Conservation (phyloP, 2,797 vertebrate species). For the Alosa sapidissima region DNA sequence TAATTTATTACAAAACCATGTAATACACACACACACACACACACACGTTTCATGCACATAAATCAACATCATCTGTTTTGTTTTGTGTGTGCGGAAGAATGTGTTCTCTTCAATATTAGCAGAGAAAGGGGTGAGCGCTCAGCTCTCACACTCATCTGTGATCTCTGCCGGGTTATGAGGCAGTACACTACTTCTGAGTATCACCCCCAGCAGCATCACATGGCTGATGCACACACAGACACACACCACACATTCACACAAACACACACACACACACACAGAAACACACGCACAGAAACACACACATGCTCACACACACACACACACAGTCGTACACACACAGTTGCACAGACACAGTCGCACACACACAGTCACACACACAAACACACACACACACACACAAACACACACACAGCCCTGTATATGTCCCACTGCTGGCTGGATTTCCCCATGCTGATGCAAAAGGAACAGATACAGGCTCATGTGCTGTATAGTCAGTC, state of each 20-base stretch:
- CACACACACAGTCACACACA: constrained; percentile 45
- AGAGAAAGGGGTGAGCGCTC: too few species aligned
- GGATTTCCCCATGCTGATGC: neutral
- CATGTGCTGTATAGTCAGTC: constrained; percentile 1
- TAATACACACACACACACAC: too few species aligned
- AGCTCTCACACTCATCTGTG: neutral
- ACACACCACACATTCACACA: neutral
- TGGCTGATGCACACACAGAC: neutral
- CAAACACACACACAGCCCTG: too few species aligned
- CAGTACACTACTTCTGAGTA: too few species aligned
- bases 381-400: constrained; percentile 23
- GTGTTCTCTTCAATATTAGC: too few species aligned
- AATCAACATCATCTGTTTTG: too few species aligned
- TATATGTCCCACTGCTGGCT: neutral
- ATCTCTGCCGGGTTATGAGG: neutral
- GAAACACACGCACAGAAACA: constrained; percentile 46
- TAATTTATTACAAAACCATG: neutral
- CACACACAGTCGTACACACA: constrained; percentile 39
- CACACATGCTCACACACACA: neutral
- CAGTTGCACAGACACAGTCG: constrained; percentile 38
- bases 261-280: constrained; percentile 10
- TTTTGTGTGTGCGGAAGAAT: too few species aligned
- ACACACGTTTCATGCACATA: too few species aligned
- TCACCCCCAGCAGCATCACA: neutral
- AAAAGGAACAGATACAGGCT: neutral